phyloP scores from a whole-genome alignment of 1,140 invertebrate species.

The Sinella curviseta region DNA sequence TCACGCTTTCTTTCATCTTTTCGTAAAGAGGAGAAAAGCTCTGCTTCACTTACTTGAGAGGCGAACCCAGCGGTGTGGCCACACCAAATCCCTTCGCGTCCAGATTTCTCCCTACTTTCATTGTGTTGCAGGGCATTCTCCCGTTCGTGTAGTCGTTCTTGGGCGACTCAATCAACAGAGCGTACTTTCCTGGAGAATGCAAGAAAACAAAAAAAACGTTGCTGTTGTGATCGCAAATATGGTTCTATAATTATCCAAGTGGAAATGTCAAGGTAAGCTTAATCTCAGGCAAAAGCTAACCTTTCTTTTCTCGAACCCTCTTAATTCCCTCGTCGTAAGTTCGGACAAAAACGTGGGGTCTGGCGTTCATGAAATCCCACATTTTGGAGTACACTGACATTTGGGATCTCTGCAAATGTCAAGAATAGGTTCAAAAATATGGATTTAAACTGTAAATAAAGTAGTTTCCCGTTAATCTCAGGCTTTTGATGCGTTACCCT shows the following conservation, averaged over 20 bases:
- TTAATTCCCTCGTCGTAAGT: too few species aligned
- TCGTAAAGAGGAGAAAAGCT: too few species aligned
- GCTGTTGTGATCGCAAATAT: too few species aligned
- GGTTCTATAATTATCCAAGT: too few species aligned
- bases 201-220: too few species aligned
- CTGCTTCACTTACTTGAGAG: conserved; percentile 73
- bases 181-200: conserved; percentile 73
- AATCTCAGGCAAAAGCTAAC: too few species aligned
- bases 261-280: too few species aligned
- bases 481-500: conserved; percentile 77
- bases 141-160: too few species aligned
- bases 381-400: conserved; percentile 87
- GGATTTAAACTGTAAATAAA: conserved; percentile 49
- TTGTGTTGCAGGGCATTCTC: too few species aligned
- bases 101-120: conserved; percentile 86
- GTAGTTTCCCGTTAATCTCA: neutral
- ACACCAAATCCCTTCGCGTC: conserved; percentile 94
- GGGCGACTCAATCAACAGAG: conserved; percentile 90
- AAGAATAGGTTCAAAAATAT: too few species aligned
- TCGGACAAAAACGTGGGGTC: conserved; percentile 79
- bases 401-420: conserved; percentile 88
- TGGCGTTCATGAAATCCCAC: conserved; percentile 92
- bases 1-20: too few species aligned
- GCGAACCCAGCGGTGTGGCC: conserved; percentile 86
- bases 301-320: conserved; percentile 78